These are phyloP conservation scores for Amiota minor DNA, from an alignment of 2,888 invertebrate genomes.

Conservation along the genomic window DNA sequence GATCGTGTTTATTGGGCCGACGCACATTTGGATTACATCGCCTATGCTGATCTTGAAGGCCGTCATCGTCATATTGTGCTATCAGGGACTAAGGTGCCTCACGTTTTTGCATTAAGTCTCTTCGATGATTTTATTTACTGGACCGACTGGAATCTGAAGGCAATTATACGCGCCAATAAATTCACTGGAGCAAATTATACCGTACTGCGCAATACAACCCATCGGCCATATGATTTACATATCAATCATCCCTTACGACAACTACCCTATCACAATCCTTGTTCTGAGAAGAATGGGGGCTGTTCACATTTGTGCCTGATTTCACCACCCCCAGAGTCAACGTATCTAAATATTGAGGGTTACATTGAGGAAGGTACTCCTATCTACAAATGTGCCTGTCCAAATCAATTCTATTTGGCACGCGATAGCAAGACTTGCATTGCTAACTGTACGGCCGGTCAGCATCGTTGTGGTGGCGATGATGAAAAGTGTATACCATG, in stretches of 20 bases:
- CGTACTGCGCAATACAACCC: slow-evolving; percentile 90
- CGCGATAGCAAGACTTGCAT: slow-evolving; percentile 89
- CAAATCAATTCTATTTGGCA: slow-evolving; percentile 91
- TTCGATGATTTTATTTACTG: slow-evolving; percentile 96
- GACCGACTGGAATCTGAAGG: slow-evolving; percentile 99
- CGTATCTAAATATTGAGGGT: slow-evolving; percentile 84
- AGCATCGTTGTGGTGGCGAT: slow-evolving; percentile 76
- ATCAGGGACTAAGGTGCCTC: slow-evolving; percentile 88
- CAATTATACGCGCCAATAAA: slow-evolving; percentile 92
- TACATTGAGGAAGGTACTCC: slow-evolving; percentile 87
- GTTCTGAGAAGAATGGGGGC: slow-evolving; percentile 92
- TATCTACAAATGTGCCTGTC: slow-evolving; percentile 90
- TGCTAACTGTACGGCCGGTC: slow-evolving; percentile 91
- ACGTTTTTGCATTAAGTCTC: slow-evolving; percentile 94
- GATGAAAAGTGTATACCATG: slow-evolving; percentile 84
- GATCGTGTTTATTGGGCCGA: slow-evolving; percentile 98
- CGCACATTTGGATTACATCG: slow-evolving; percentile 98
- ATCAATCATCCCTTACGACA: slow-evolving; percentile 92
- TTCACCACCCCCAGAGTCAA: slow-evolving; percentile 85
- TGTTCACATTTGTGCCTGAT: slow-evolving; percentile 97
- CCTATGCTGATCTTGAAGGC: slow-evolving; percentile 94
- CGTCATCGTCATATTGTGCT: slow-evolving; percentile 87
- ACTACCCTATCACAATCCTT: slow-evolving; percentile 89
- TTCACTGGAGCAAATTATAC: slow-evolving; percentile 86
- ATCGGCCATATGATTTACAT: slow-evolving; percentile 95